Evolutionary conservation across 2,113 vertebrate genomes (phyloP), one percentile per base, ranked within the genome.

Genomic region (Planiliza haematocheilus): DNA sequence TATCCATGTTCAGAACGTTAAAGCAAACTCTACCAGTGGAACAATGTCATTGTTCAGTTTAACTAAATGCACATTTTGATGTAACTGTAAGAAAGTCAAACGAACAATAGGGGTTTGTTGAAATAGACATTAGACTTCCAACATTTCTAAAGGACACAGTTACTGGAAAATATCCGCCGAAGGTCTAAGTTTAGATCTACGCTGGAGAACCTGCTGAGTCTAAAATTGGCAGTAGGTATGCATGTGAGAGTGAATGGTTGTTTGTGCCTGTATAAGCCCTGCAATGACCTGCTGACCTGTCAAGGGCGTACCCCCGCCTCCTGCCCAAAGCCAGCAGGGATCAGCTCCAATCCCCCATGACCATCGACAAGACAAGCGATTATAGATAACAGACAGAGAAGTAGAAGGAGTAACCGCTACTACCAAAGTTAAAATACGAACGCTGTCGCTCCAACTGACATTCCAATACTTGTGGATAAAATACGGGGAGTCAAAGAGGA

Each of bases 401-500:
- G 2, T 5, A 30, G 24, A 30, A 30, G 24, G 24, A 30, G 24
- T 21, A 53, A 43, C 51, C 65, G 45, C 46, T 17, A 41, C 41
- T 14, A 64, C 10, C 34, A 16, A 49, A 30, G 24, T 30, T 10
- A 16, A 56, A 52, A 57, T 34, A 10, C 12, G 42, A 67, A 37
- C 12, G 9, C 24, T 49, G 20, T 9, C 24, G 20, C 10, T 65
- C 43, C 57, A 30, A 30, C 42, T 12, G 10, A 14, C 45, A 16
- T 34, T 50, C 9, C 1, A 60, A 42, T 36, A 56, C 18, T 57
- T 38, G 46, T 12, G 43, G 69, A 48, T 58, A 56, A 71, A 48
- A 60, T 45, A 48, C 49, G 41, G 18, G 10, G 39, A 53, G 34
- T 34, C 2, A 30, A 46, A 64, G 43, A 16, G n/a, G 64, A 69